These are phyloP conservation scores for Pachymerium ferrugineum DNA, from an alignment of 2,888 invertebrate species.

Conservation along the genomic window DNA sequence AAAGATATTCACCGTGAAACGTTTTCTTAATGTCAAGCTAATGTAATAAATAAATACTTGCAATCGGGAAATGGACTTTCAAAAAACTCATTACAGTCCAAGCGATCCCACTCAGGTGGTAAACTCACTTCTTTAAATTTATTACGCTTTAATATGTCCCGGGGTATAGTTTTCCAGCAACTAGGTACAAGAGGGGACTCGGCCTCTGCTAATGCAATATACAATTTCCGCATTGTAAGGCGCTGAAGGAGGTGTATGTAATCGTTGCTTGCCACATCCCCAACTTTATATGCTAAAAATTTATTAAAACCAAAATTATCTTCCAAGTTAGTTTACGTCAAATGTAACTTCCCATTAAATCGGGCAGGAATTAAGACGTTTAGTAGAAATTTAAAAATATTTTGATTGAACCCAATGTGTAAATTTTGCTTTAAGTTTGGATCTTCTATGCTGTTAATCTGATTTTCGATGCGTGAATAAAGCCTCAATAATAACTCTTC, in stretches of 20 bases:
- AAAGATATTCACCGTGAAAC: no score
- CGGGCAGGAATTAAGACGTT: background rate
- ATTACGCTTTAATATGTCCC: background rate
- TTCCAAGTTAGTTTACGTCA: background rate
- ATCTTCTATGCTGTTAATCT: background rate
- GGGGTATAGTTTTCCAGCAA: conserved; percentile 2
- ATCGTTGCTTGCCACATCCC: background rate
- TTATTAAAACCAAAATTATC: background rate
- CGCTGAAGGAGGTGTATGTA: background rate
- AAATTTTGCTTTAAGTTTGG: background rate
- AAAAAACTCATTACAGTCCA: background rate
- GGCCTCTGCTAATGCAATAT: background rate
- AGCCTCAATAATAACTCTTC: background rate
- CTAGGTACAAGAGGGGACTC: background rate
- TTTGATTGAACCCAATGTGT: background rate
- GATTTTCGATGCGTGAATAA: background rate
- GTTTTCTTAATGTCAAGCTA: no score
- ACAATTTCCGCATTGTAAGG: background rate
- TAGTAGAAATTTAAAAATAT: background rate
- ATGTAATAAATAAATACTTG: background rate
- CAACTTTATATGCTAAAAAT: background rate
- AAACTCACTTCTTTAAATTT: background rate
- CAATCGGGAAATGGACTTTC: background rate
- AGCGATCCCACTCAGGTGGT: background rate
- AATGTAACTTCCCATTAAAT: background rate